Conservation (phyloP, 2,888 invertebrate genomes). For the Apeira syringaria region DNA sequence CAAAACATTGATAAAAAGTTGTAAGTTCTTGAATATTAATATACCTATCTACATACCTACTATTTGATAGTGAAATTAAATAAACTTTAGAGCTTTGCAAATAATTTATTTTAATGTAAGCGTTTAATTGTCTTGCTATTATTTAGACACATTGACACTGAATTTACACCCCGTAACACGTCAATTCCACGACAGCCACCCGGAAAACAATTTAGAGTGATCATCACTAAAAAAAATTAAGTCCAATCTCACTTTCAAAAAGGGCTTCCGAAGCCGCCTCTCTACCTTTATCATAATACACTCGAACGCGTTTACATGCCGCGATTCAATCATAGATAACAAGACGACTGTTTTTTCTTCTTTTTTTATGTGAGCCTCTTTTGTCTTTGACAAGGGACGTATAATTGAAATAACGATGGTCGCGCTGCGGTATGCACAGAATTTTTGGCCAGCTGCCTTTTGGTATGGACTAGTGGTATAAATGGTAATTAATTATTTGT, state of each 20-base stretch:
- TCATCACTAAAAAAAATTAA: conserved; percentile 28
- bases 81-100: no score
- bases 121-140: no score
- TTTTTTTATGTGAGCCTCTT: conserved; percentile 70
- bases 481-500: conserved; percentile 32
- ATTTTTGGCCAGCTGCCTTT: conserved; percentile 77
- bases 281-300: conserved; percentile 62
- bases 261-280: conserved; percentile 73
- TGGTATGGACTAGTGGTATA: conserved; percentile 28
- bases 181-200: conserved; percentile 34
- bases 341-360: conserved; percentile 60
- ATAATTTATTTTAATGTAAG: no score
- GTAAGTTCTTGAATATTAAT: no score
- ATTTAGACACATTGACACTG: background rate
- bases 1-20: no score
- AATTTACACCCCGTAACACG: conserved; percentile 5
- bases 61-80: no score
- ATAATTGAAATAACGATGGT: conserved; percentile 82
- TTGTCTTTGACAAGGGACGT: conserved; percentile 81
- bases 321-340: conserved; percentile 83
- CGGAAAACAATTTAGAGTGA: conserved; percentile 33
- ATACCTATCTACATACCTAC: no score
- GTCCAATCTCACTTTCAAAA: conserved; percentile 29
- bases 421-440: conserved; percentile 72
- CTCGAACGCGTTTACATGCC: conserved; percentile 75